Percentiles rank a stretch among this genome's conserved stretches.
phyloP scores from a whole-genome alignment of 2,797 vertebrate genomes.

The Avahi laniger region DNA sequence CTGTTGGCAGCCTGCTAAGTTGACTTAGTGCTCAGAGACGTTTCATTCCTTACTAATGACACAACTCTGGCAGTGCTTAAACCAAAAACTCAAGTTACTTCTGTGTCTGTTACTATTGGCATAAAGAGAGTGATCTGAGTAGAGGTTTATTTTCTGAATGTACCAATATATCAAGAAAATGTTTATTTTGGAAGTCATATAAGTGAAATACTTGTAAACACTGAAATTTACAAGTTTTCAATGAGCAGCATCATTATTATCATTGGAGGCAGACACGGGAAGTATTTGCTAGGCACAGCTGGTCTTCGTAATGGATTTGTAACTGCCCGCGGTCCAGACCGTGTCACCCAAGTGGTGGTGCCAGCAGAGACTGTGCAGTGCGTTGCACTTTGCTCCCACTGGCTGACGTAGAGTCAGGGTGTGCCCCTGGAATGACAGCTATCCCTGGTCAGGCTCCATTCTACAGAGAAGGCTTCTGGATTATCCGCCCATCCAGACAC shows the following conservation, averaged over 20 bases:
- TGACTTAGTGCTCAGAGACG: background rate
- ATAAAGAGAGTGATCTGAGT: background rate
- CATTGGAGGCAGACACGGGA: background rate
- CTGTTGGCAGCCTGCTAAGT: background rate
- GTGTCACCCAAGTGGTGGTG: background rate
- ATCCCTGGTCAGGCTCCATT: background rate
- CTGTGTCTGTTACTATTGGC: constrained; percentile 24
- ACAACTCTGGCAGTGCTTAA: background rate
- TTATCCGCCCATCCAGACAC: background rate
- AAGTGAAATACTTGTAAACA: constrained; percentile 37
- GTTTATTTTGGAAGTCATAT: constrained; percentile 26
- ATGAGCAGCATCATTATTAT: background rate
- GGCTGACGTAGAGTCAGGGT: background rate
- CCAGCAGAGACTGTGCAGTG: background rate
- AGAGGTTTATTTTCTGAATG: background rate
- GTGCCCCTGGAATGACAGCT: background rate
- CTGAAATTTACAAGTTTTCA: background rate
- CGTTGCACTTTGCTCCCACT: background rate
- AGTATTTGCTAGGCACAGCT: background rate
- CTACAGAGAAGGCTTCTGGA: background rate
- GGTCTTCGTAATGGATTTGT: background rate
- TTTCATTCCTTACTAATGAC: background rate
- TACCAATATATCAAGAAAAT: background rate
- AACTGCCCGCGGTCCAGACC: background rate
- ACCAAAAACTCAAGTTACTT: background rate